A percentile compares a stretch with the other conserved stretches of the same genome.
Conservation (phyloP, 1,140 invertebrate genomes). For the Drosophila sp. region DNA sequence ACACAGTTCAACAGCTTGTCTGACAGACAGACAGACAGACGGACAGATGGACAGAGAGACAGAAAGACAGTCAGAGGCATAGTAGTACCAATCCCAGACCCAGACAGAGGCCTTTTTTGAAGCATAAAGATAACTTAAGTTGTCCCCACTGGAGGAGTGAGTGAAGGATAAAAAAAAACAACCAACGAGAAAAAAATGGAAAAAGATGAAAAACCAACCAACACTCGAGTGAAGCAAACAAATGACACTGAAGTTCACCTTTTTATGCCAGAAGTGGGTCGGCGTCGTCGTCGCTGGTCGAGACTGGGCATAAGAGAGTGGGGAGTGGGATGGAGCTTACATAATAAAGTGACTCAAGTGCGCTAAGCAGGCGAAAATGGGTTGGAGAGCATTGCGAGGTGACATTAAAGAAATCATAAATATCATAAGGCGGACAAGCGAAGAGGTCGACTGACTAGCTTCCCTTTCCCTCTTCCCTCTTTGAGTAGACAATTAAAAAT, state of each 20-base stretch:
- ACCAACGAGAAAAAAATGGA: too few species aligned
- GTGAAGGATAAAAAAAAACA: neutral
- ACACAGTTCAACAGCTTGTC: conserved; percentile 53
- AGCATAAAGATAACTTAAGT: conserved; percentile 68
- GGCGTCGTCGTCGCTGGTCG: neutral
- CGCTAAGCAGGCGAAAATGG: conserved; percentile 49
- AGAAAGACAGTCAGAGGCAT: neutral
- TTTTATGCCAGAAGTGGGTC: conserved; percentile 47
- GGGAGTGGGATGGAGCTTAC: conserved; percentile 23
- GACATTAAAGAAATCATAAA: conserved; percentile 53
- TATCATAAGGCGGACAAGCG: conserved; percentile 25
- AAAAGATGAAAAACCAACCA: neutral
- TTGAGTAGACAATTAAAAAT: conserved; percentile 57
- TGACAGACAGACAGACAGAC: conserved; percentile 15
- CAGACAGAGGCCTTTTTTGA: conserved; percentile 57
- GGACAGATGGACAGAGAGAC: conserved; percentile 34
- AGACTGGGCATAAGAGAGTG: conserved; percentile 2
- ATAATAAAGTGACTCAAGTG: conserved; percentile 61
- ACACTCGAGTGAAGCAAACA: conserved; percentile 41
- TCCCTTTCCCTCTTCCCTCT: neutral
- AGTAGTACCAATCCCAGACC: conserved; percentile 8
- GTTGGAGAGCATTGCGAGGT: conserved; percentile 24
- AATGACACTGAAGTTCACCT: conserved; percentile 65
- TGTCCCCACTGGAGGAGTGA: conserved; percentile 46
- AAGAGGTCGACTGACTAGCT: neutral